Conservation (phyloP, 2,797 vertebrate species). For the Menidia menidia region DNA sequence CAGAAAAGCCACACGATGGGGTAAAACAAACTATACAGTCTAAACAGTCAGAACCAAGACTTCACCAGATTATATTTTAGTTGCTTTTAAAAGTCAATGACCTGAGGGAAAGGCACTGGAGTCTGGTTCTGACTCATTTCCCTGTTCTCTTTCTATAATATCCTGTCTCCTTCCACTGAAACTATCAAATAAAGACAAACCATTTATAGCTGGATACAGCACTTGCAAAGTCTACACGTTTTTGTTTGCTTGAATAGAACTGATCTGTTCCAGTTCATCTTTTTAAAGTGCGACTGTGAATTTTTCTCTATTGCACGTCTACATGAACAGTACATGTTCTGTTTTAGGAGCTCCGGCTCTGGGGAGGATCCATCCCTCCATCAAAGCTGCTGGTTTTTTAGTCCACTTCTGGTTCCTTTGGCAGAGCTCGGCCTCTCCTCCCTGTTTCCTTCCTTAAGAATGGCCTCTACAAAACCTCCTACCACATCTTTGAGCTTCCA, state of each 20-base stretch:
- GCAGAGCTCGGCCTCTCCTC: not conserved
- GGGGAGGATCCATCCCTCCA: not conserved
- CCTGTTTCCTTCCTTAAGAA: too few relatives aligned
- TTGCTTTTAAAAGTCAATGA: not conserved
- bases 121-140: constrained; percentile 1
- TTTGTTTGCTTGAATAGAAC: too few relatives aligned
- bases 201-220: not conserved
- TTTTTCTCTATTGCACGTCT: not conserved
- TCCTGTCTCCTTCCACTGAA: not conserved
- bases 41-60: not conserved
- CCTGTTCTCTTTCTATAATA: not conserved
- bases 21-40: not conserved
- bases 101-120: not conserved
- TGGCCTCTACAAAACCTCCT: not conserved
- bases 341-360: not conserved
- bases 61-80: not conserved
- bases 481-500: not conserved
- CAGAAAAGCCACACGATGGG: not conserved
- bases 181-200: not conserved
- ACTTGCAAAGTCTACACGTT: too few relatives aligned
- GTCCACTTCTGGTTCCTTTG: not conserved
- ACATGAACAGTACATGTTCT: not conserved
- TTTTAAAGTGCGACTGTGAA: not conserved
- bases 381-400: not conserved
- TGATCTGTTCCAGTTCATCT: too few relatives aligned